phyloP scores from a whole-genome alignment of 2,888 invertebrate species.

The Drosophila ustulata region DNA sequence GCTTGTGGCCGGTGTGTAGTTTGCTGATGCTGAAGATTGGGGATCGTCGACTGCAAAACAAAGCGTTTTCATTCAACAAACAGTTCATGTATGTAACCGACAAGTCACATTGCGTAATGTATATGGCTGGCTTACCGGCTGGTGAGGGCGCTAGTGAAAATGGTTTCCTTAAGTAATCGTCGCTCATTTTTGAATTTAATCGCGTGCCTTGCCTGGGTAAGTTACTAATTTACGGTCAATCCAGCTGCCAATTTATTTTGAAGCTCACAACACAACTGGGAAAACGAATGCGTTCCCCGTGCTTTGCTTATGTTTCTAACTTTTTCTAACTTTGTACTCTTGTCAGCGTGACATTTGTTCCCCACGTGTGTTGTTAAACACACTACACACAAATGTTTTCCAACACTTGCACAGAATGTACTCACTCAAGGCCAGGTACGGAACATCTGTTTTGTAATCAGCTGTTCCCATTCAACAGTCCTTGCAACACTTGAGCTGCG shows the following conservation, averaged over 20 bases:
- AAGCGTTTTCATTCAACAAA: slow-evolving; percentile 32
- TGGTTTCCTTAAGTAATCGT: slow-evolving; percentile 84
- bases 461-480: slow-evolving; percentile 17
- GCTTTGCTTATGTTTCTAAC: slow-evolving; percentile 56
- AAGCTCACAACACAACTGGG: slow-evolving; percentile 52
- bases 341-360: slow-evolving; percentile 61
- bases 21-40: slow-evolving; percentile 49
- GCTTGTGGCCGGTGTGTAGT: slow-evolving; percentile 60
- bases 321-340: slow-evolving; percentile 46
- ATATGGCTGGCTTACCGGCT: slow-evolving; percentile 73
- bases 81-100: slow-evolving; percentile 49
- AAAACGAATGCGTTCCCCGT: slow-evolving; percentile 45
- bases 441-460: slow-evolving; percentile 37
- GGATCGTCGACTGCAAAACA: slow-evolving; percentile 66
- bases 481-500: slow-evolving; percentile 28
- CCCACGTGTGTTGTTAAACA: slow-evolving; percentile 59
- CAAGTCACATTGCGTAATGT: slow-evolving; percentile 76
- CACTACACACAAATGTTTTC: slow-evolving; percentile 26
- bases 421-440: neutral
- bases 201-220: slow-evolving; percentile 42
- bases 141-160: slow-evolving; percentile 77
- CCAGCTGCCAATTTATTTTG: slow-evolving; percentile 49
- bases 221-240: slow-evolving; percentile 51
- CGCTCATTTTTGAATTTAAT: slow-evolving; percentile 82
- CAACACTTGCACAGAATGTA: slow-evolving; percentile 32